phyloP scores from a whole-genome alignment of 2,888 invertebrate species.

The Falcaria lacertinaria region DNA sequence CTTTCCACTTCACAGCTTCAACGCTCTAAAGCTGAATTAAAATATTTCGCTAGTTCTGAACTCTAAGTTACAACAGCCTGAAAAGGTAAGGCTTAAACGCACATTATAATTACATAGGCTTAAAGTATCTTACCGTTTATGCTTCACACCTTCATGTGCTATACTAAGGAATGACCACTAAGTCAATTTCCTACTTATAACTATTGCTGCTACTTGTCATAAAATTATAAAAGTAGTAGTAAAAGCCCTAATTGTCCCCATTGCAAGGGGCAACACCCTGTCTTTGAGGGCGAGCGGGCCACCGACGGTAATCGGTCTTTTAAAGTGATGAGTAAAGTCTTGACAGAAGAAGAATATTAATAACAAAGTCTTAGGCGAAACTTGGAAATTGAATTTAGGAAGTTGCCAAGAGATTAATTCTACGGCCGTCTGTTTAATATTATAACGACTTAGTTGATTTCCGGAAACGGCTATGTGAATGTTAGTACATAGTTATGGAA shows the following conservation, averaged over 20 bases:
- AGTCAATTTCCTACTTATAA: no score
- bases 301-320: no score
- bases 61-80: constrained; percentile 27
- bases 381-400: background rate
- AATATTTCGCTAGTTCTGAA: constrained; percentile 41
- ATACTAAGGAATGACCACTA: no score
- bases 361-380: background rate
- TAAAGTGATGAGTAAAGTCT: background rate
- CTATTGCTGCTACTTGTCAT: no score
- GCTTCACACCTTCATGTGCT: no score
- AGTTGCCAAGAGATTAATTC: background rate
- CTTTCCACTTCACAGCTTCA: constrained; percentile 47
- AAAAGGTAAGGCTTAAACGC: constrained; percentile 13
- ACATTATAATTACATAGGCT: no score
- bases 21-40: constrained; percentile 50
- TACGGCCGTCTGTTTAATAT: background rate
- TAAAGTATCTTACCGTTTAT: no score
- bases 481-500: background rate
- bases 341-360: background rate
- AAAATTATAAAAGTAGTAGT: no score
- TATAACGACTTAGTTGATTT: background rate
- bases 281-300: no score
- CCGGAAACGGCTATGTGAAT: background rate
- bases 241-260: no score
- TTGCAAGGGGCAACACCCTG: no score